Conservation (phyloP, 2,888 invertebrate genomes). For the Brachyopa scutellaris region DNA sequence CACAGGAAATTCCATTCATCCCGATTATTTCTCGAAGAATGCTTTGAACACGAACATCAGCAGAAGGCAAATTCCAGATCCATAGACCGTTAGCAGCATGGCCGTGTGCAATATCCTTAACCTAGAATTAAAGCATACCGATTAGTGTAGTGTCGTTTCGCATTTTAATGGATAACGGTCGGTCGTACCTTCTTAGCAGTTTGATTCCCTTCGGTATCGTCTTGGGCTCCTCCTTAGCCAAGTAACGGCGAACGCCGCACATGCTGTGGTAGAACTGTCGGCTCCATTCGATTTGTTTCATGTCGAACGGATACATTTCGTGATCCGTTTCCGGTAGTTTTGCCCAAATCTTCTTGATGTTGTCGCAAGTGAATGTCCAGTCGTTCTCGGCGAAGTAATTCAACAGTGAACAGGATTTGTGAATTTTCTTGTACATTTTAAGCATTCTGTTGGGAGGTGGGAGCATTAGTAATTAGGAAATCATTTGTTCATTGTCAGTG, state of each 20-base stretch:
- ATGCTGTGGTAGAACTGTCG: slow-evolving; percentile 83
- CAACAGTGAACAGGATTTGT: slow-evolving; percentile 88
- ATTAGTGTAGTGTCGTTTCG: slow-evolving; percentile 11
- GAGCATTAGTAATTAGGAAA: neutral
- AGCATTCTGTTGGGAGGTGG: slow-evolving; percentile 85
- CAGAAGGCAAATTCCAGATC: slow-evolving; percentile 65
- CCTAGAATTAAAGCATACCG: slow-evolving; percentile 65
- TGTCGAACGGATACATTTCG: slow-evolving; percentile 88
- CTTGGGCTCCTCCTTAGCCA: slow-evolving; percentile 89
- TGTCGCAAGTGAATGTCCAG: slow-evolving; percentile 87
- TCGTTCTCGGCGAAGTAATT: slow-evolving; percentile 89
- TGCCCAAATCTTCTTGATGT: slow-evolving; percentile 82
- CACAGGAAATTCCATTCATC: slow-evolving; percentile 44
- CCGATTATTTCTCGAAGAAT: slow-evolving; percentile 67
- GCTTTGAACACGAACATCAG: slow-evolving; percentile 70
- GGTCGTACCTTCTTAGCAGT: slow-evolving; percentile 84
- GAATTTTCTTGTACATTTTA: slow-evolving; percentile 89
- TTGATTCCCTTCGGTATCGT: slow-evolving; percentile 86
- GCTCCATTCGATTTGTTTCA: slow-evolving; percentile 87
- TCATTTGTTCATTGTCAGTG: neutral
- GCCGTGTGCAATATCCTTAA: slow-evolving; percentile 76
- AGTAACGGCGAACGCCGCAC: slow-evolving; percentile 87
- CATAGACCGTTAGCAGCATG: slow-evolving; percentile 74
- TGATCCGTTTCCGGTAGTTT: slow-evolving; percentile 80
- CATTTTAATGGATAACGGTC: neutral